Conservation (phyloP, 1,140 invertebrate species). For the Pantala flavescens region DNA sequence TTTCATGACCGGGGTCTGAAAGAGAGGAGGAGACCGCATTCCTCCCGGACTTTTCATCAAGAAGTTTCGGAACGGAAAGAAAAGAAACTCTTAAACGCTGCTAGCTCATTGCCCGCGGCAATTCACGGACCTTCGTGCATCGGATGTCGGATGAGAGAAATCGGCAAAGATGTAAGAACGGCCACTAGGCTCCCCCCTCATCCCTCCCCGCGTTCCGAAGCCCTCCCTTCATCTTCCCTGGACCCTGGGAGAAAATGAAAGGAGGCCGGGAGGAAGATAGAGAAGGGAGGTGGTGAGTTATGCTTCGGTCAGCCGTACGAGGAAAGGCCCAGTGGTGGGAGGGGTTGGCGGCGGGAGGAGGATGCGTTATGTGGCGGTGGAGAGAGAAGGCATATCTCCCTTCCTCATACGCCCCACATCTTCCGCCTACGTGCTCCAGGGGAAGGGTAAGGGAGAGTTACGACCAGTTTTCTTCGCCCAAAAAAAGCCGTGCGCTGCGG, state of each 20-base stretch:
- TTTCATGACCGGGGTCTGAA: no score
- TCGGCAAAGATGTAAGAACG: neutral
- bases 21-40: no score
- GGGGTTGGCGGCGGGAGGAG: neutral
- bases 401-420: neutral
- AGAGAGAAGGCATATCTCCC: neutral
- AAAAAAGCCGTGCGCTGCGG: neutral
- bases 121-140: conserved; percentile 4
- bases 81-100: neutral
- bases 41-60: no score
- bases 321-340: neutral
- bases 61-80: neutral
- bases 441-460: neutral
- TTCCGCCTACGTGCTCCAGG: no score
- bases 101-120: neutral
- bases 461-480: neutral
- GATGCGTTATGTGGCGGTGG: neutral
- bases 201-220: neutral
- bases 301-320: neutral
- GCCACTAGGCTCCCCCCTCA: neutral
- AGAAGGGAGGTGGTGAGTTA: neutral
- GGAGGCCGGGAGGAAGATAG: neutral
- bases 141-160: conserved; percentile 3
- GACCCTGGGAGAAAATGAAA: neutral
- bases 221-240: neutral